A percentile compares a stretch with the other conserved stretches of the same genome.
Conservation (phyloP, 2,888 invertebrate species). For the Neria commutata region DNA sequence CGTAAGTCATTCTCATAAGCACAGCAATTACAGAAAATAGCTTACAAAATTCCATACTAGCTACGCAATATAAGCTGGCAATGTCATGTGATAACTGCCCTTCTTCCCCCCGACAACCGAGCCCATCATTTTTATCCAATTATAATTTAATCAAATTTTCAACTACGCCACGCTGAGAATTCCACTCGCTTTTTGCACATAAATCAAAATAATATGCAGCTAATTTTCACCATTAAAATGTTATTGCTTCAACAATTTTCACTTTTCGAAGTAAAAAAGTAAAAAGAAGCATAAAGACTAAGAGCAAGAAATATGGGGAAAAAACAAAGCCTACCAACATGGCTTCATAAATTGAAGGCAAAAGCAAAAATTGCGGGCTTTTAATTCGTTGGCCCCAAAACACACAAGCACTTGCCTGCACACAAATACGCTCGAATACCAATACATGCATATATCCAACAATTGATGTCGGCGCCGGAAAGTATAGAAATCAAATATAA, state of each 20-base stretch:
- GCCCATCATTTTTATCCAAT: not conserved
- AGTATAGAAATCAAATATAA: not conserved
- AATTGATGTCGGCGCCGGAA: slow-evolving; percentile 1
- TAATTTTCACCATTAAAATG: slow-evolving; percentile 47
- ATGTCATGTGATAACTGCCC: no score
- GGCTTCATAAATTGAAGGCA: not conserved
- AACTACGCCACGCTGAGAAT: not conserved
- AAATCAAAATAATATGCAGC: slow-evolving; percentile 42
- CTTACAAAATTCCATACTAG: no score
- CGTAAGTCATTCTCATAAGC: no score
- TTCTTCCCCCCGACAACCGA: no score
- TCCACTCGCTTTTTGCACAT: not conserved
- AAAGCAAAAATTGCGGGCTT: not conserved
- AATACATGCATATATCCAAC: slow-evolving; percentile 6
- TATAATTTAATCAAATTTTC: not conserved
- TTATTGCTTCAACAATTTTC: slow-evolving; percentile 36
- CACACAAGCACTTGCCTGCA: not conserved
- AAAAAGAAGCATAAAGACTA: not conserved
- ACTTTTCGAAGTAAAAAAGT: not conserved
- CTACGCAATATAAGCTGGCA: no score
- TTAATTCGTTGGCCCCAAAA: not conserved
- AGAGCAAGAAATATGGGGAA: no score
- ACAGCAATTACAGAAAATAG: no score
- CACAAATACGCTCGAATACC: not conserved
- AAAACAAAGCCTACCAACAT: not conserved